These are phyloP conservation scores for Hippocampus comes DNA, from an alignment of 2,113 vertebrate genomes.

Conservation along the genomic window DNA sequence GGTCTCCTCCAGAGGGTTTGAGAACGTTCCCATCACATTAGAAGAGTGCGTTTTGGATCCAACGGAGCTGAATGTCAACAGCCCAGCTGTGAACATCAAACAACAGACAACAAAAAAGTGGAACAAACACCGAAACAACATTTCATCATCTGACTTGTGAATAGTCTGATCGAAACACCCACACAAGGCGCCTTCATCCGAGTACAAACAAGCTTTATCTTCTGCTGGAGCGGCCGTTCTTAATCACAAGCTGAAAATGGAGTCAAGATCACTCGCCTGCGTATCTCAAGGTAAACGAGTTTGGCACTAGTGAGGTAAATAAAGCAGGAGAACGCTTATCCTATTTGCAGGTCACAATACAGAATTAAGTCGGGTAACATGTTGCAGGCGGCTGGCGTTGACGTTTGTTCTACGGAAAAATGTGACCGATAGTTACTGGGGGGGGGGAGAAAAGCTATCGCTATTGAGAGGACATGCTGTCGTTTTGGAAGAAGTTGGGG, in stretches of 20 bases:
- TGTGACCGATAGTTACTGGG: neutral
- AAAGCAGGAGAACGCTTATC: constrained; percentile 20
- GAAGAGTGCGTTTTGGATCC: neutral
- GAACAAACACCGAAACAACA: neutral
- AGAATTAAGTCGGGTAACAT: constrained; percentile 32
- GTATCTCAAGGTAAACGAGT: neutral
- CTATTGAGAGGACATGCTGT: constrained; percentile 18
- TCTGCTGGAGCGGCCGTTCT: neutral
- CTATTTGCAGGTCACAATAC: constrained; percentile 43
- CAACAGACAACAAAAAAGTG: neutral
- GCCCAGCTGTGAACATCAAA: neutral
- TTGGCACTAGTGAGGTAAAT: neutral
- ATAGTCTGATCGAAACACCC: neutral
- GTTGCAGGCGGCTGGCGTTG: neutral
- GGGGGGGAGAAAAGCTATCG: neutral
- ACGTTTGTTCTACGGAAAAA: neutral
- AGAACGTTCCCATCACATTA: neutral
- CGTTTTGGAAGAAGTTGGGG: constrained; percentile 55
- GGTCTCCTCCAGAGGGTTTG: neutral
- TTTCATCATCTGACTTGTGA: neutral
- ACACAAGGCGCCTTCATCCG: neutral
- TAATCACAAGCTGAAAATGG: neutral
- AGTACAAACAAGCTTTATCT: neutral
- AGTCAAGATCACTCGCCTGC: neutral
- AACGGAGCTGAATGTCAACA: neutral